These are phyloP conservation scores for Ahaetulla prasina DNA, from an alignment of 2,113 vertebrate genomes.

Conservation along the genomic window DNA sequence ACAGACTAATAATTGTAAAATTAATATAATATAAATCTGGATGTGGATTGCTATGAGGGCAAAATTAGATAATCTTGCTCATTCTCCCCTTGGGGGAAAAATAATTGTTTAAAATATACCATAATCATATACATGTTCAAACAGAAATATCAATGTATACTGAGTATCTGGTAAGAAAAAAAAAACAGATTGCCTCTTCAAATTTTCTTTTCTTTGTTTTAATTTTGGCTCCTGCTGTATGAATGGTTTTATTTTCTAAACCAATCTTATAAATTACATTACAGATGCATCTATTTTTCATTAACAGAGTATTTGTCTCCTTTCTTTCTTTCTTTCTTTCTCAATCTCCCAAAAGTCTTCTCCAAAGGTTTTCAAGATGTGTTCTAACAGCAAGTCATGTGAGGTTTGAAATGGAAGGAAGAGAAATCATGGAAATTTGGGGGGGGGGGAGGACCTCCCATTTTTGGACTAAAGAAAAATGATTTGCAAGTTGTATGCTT, in stretches of 20 bases:
- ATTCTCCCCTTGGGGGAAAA: background rate
- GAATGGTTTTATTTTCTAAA: background rate
- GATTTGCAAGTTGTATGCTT: background rate
- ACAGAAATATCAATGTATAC: background rate
- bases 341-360: background rate
- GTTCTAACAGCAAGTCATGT: background rate
- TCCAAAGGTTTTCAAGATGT: background rate
- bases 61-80: background rate
- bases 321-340: background rate
- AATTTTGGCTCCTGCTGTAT: background rate
- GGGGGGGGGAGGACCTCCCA: too few species aligned
- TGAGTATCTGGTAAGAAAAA: background rate
- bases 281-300: background rate
- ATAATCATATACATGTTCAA: background rate
- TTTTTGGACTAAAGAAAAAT: background rate
- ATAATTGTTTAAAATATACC: background rate
- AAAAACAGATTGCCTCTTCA: background rate
- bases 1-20: background rate
- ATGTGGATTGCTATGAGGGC: background rate
- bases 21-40: background rate
- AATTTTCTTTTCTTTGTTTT: background rate
- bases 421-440: background rate
- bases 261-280: background rate
- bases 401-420: background rate
- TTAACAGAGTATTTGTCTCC: background rate